Evolutionary conservation across 2,888 invertebrate genomes (phyloP).

Genomic region (Trissolcus brochymenae): DNA sequence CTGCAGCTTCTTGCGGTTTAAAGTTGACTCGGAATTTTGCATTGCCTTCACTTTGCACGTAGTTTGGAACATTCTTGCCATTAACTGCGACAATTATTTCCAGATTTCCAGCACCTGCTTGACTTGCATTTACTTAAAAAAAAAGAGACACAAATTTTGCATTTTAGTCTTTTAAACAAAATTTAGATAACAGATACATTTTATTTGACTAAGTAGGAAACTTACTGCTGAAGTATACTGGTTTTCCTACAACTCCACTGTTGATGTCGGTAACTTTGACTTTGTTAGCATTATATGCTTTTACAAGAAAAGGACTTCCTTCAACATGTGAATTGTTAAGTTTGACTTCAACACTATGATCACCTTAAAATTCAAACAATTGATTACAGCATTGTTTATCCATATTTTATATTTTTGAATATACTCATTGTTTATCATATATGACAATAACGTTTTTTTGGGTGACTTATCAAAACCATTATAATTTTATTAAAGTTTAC

Average conservation of each 20-base stretch:
- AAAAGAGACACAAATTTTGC: background rate
- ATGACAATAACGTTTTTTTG: too few species aligned
- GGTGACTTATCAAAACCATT: too few species aligned
- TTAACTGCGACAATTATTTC: constrained; percentile 98
- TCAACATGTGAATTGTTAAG: constrained; percentile 87
- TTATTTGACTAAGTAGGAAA: constrained; percentile 32
- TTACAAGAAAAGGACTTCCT: constrained; percentile 96
- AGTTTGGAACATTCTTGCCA: constrained; percentile 97
- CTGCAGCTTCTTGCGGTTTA: constrained; percentile 94
- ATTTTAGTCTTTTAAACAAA: background rate
- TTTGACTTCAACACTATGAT: constrained; percentile 92
- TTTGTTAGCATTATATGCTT: constrained; percentile 95
- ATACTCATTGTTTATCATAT: background rate
- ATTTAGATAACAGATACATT: background rate
- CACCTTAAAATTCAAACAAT: constrained; percentile 77
- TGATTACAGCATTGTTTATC: constrained; percentile 5
- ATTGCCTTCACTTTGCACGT: constrained; percentile 97
- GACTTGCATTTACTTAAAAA: constrained; percentile 90
- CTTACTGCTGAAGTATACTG: constrained; percentile 94
- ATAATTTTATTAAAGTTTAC: too few species aligned
- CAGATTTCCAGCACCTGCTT: constrained; percentile 96
- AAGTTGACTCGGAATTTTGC: constrained; percentile 96
- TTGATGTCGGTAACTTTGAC: constrained; percentile 97
- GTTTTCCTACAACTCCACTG: constrained; percentile 92
- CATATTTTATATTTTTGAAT: background rate